Evolutionary conservation across 1,140 invertebrate species (phyloP).

Genomic region (Augochlora pura): DNA sequence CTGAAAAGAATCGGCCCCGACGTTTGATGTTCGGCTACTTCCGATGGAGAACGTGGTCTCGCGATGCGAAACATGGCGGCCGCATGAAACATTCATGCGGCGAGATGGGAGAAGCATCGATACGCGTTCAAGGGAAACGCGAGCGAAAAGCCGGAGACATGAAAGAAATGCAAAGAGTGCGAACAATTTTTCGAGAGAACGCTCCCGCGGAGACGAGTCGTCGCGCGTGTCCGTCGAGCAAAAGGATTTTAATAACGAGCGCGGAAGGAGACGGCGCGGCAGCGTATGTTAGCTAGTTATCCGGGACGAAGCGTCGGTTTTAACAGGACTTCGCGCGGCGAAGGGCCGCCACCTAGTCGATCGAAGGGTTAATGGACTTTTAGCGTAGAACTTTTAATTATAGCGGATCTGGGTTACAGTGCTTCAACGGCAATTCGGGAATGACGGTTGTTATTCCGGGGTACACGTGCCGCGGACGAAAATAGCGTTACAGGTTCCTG

Average conservation of each 20-base stretch:
- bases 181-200: background rate
- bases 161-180: background rate
- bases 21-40: constrained; percentile 36
- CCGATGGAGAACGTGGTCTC: constrained; percentile 26
- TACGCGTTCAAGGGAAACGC: background rate
- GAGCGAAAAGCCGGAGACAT: background rate
- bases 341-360: background rate
- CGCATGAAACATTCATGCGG: constrained; percentile 29
- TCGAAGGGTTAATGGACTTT: background rate
- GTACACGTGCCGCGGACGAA: constrained; percentile 28
- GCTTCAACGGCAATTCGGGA: too few relatives aligned
- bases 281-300: too few relatives aligned
- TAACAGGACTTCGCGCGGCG: too few relatives aligned
- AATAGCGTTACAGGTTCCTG: constrained; percentile 20
- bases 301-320: too few relatives aligned
- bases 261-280: too few relatives aligned
- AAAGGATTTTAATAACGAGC: too few relatives aligned
- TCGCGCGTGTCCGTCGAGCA: too few relatives aligned
- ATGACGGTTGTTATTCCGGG: background rate
- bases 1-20: constrained; percentile 21
- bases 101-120: background rate
- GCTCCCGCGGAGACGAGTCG: too few relatives aligned
- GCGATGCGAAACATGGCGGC: background rate
- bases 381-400: background rate
- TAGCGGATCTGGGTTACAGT: background rate